Evolutionary conservation across 2,797 vertebrate species (phyloP).

Genomic region (Apogon hyalosoma): DNA sequence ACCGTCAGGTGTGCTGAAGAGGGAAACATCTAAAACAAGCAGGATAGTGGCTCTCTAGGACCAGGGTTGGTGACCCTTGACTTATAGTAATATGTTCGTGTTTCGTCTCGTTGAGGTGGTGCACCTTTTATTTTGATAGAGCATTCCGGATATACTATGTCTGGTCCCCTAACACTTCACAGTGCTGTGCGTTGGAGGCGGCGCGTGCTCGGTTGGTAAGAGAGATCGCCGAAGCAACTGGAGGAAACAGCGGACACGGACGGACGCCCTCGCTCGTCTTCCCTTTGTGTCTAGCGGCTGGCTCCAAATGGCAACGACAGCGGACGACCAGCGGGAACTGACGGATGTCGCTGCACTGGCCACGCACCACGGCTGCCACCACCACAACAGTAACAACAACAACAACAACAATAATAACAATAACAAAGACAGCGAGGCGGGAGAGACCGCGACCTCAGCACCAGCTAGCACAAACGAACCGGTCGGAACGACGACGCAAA

Average conservation of each 20-base stretch:
- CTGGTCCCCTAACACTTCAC: background rate
- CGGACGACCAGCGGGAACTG: conserved; percentile 76
- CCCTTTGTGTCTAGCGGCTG: background rate
- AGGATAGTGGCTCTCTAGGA: no score
- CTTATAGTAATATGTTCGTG: no score
- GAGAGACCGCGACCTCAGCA: conserved; percentile 73
- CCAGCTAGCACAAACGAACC: conserved; percentile 67
- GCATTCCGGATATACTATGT: background rate
- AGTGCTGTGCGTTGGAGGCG: conserved; percentile 39
- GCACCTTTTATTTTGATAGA: conserved; percentile 46
- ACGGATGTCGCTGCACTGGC: conserved; percentile 60
- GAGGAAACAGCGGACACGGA: conserved; percentile 8
- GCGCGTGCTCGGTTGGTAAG: conserved; percentile 37
- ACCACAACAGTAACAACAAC: conserved; percentile 67
- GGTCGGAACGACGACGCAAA: conserved; percentile 65
- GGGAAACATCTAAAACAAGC: no score
- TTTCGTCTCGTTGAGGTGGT: no score
- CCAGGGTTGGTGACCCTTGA: no score
- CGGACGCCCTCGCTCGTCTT: conserved; percentile 18
- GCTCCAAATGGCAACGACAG: conserved; percentile 79
- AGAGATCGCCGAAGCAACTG: conserved; percentile 10
- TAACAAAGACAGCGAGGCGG: conserved; percentile 84
- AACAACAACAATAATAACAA: conserved; percentile 83
- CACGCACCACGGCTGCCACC: conserved; percentile 46
- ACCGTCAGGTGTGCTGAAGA: no score